Evolutionary conservation across 2,113 vertebrate species (phyloP).

Genomic region (Laticauda laticaudata): DNA sequence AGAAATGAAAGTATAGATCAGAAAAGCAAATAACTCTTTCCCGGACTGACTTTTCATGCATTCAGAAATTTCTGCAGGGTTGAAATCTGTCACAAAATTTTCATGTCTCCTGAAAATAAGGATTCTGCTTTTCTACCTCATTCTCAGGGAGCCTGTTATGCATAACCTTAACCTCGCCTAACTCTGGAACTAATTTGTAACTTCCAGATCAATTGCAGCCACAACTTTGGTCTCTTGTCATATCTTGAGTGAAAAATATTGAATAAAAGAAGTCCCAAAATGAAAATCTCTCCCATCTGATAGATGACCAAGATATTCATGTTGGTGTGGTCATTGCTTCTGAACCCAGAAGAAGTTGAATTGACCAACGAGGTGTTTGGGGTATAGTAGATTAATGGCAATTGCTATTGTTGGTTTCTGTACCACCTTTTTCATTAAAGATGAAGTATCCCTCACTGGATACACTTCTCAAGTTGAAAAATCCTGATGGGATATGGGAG

Average conservation of each 20-base stretch:
- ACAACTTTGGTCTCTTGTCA: not conserved
- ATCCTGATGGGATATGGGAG: not conserved
- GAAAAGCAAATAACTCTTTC: not conserved
- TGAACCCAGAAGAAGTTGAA: not conserved
- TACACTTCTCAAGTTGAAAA: not conserved
- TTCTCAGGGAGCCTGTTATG: not conserved
- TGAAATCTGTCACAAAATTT: not conserved
- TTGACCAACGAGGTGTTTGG: not conserved
- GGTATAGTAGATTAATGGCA: not conserved
- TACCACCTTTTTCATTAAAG: not conserved
- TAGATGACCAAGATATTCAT: not conserved
- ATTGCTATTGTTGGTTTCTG: not conserved
- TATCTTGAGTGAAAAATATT: not conserved
- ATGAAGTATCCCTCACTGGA: not conserved
- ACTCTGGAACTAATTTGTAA: not conserved
- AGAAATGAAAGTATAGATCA: not conserved
- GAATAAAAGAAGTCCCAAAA: not conserved
- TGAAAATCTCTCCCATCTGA: not conserved
- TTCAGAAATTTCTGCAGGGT: not conserved
- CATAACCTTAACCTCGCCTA: not conserved
- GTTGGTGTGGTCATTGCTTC: not conserved
- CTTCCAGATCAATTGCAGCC: not conserved
- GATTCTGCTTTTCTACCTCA: not conserved
- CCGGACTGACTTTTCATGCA: not conserved
- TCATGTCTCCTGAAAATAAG: not conserved